Evolutionary conservation across 23 tunicate genomes (phyloP).

Genomic region (Aplidium turbinatum): DNA sequence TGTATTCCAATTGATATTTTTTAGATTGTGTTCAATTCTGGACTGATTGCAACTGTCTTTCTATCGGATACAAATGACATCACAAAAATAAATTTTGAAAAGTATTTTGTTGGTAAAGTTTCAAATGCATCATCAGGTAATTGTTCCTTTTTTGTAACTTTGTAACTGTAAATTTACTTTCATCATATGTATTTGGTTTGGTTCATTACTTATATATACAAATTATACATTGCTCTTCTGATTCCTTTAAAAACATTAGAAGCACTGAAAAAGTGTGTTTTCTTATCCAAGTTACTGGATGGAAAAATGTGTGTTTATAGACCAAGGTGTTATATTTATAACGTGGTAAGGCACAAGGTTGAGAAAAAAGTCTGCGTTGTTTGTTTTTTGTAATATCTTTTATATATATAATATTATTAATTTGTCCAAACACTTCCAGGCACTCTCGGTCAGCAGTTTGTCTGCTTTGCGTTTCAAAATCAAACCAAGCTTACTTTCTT

Average conservation of each 20-base stretch:
- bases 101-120: slow-evolving; percentile 55
- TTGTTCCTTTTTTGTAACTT: neutral
- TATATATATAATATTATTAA: neutral
- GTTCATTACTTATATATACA: too few species aligned
- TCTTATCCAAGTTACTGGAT: too few species aligned
- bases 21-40: slow-evolving; percentile 56
- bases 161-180: neutral
- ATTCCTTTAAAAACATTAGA: too few species aligned
- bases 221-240: too few species aligned
- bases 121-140: slow-evolving; percentile 37
- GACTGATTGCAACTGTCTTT: slow-evolving; percentile 43
- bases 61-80: slow-evolving; percentile 43
- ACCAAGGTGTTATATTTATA: too few species aligned
- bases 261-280: too few species aligned
- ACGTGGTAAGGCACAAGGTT: too few species aligned
- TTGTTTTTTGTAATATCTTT: neutral
- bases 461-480: slow-evolving; percentile 48
- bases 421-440: slow-evolving; percentile 15
- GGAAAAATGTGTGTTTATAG: too few species aligned
- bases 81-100: slow-evolving; percentile 54
- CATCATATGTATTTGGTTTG: too few species aligned
- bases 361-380: too few species aligned
- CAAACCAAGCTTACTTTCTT: slow-evolving; percentile 41
- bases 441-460: slow-evolving; percentile 43
- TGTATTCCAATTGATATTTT: neutral